A percentile compares a stretch with the other conserved stretches of the same genome.
These are phyloP conservation scores for Mnemiopsis leidyi DNA, from an alignment of 37 sponge, comb jelly and placozoan genomes.

Conservation along the genomic window DNA sequence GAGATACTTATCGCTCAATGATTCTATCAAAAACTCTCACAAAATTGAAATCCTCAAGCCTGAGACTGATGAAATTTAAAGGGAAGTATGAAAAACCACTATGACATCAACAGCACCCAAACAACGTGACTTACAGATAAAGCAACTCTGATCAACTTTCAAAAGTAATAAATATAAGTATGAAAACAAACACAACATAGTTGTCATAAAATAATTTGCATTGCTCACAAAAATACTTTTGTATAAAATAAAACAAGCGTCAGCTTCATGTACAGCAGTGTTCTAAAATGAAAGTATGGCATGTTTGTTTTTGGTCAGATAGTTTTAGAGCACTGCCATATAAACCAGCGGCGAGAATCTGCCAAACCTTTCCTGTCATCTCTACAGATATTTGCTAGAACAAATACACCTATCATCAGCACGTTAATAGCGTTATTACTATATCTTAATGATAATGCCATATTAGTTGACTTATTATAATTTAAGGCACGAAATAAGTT, in stretches of 20 bases:
- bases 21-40: neutral
- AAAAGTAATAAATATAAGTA: neutral
- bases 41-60: too few relatives aligned
- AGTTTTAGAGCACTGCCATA: too few relatives aligned
- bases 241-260: neutral
- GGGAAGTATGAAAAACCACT: too few relatives aligned
- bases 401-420: neutral
- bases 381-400: neutral
- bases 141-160: neutral
- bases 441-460: neutral
- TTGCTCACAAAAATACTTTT: conserved; percentile 3
- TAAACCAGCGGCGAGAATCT: too few relatives aligned
- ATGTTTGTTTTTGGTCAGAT: too few relatives aligned
- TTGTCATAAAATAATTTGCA: neutral
- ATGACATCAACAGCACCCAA: too few relatives aligned
- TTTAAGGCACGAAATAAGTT: neutral
- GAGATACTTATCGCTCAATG: neutral
- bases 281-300: too few relatives aligned
- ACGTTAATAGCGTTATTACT: neutral
- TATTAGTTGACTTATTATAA: neutral
- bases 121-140: neutral
- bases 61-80: too few relatives aligned
- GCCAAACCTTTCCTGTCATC: neutral
- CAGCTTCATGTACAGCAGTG: too few relatives aligned
- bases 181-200: conserved; percentile 13